phyloP scores from a whole-genome alignment of 92 coral and sea anemone species.

The Phenganax stokvisi region DNA sequence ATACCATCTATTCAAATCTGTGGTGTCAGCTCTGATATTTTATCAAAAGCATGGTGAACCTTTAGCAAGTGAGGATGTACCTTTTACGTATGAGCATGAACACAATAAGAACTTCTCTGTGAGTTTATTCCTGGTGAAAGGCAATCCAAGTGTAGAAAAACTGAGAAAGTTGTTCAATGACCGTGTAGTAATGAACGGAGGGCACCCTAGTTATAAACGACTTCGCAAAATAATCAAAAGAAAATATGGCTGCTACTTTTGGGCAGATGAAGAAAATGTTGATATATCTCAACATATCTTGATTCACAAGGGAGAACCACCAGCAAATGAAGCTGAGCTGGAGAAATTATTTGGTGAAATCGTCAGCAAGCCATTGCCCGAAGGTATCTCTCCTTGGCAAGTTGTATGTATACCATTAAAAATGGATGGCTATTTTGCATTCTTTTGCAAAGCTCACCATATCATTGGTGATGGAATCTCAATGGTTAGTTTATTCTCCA shows the following conservation, averaged over 20 bases:
- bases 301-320: constrained; percentile 56
- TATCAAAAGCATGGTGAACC: constrained; percentile 63
- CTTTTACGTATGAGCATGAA: constrained; percentile 80
- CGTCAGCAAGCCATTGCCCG: constrained; percentile 58
- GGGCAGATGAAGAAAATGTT: constrained; percentile 75
- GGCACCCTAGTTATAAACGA: constrained; percentile 78
- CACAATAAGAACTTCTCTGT: constrained; percentile 68
- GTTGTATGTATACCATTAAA: constrained; percentile 58
- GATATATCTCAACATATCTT: constrained; percentile 62
- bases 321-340: constrained; percentile 62
- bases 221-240: constrained; percentile 61
- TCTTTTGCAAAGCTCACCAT: constrained; percentile 74
- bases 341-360: constrained; percentile 56
- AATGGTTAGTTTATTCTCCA: constrained; percentile 57
- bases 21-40: constrained; percentile 59
- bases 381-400: constrained; percentile 83
- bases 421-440: constrained; percentile 60
- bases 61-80: constrained; percentile 74
- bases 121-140: constrained; percentile 78
- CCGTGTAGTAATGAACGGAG: constrained; percentile 62
- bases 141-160: constrained; percentile 53
- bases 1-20: constrained; percentile 67
- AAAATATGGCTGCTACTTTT: constrained; percentile 68
- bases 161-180: constrained; percentile 61
- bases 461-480: constrained; percentile 88